A percentile compares a stretch with the other conserved stretches of the same genome.
phyloP scores from a whole-genome alignment of 2,888 invertebrate genomes.

The Adelphocoris suturalis region DNA sequence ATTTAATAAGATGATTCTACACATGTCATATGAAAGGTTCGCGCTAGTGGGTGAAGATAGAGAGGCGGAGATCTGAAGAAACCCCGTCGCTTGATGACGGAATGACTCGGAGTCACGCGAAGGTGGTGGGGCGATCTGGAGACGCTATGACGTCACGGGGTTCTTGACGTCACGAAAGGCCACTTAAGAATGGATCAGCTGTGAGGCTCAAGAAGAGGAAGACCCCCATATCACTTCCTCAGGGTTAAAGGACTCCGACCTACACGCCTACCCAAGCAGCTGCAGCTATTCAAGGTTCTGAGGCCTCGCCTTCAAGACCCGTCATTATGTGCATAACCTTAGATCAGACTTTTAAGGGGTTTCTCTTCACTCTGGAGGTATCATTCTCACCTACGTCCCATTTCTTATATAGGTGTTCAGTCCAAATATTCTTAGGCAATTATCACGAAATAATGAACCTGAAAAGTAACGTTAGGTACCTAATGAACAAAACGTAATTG shows the following conservation, averaged over 20 bases:
- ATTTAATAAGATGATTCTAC: too few species aligned
- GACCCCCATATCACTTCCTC: constrained; percentile 44
- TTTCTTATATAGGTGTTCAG: too few species aligned
- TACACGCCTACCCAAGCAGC: constrained; percentile 31
- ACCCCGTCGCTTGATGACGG: neutral
- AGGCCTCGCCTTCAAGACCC: constrained; percentile 12
- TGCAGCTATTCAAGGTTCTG: constrained; percentile 51
- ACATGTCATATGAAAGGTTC: too few species aligned
- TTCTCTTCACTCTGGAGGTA: neutral
- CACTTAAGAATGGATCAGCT: constrained; percentile 68
- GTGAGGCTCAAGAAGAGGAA: constrained; percentile 48
- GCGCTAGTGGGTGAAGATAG: too few species aligned
- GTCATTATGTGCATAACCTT: neutral
- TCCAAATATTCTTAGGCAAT: too few species aligned
- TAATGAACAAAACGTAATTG: too few species aligned
- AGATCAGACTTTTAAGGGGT: neutral
- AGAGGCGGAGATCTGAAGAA: too few species aligned
- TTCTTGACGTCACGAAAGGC: constrained; percentile 49
- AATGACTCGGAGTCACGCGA: constrained; percentile 5
- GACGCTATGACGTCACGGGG: too few species aligned
- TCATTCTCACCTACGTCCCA: too few species aligned
- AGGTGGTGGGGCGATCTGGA: neutral
- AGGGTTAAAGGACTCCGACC: constrained; percentile 62
- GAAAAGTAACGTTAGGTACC: too few species aligned
- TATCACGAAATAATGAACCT: too few species aligned